Conservation (phyloP, 2,113 vertebrate genomes). For the Podarcis muralis region DNA sequence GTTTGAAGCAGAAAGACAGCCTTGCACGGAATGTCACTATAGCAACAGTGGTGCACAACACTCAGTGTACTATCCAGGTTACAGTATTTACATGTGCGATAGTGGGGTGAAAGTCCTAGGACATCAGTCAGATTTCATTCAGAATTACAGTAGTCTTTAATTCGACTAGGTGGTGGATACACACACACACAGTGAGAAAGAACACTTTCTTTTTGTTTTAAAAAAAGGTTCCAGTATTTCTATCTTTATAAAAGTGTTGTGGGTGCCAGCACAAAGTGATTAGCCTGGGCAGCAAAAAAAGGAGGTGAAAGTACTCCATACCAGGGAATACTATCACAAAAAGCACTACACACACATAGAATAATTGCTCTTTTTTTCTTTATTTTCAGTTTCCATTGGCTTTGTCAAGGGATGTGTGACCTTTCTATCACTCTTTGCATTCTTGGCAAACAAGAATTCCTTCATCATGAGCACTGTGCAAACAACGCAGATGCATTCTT, state of each 20-base stretch:
- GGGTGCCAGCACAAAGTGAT: neutral
- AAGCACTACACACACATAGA: too few species aligned
- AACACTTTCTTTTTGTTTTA: neutral
- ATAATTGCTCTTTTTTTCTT: too few species aligned
- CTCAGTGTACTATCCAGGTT: neutral
- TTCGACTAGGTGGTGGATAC: neutral
- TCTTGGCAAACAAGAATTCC: neutral
- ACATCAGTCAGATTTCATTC: neutral
- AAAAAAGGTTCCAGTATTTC: neutral
- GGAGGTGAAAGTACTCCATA: too few species aligned
- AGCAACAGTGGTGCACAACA: neutral
- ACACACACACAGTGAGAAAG: too few species aligned
- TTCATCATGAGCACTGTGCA: neutral
- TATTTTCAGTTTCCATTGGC: neutral
- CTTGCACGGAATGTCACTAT: neutral
- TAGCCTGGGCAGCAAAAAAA: too few species aligned
- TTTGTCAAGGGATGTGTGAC: neutral
- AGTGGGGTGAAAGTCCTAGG: neutral
- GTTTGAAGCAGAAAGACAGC: neutral
- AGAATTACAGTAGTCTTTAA: neutral
- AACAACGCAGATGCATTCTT: neutral
- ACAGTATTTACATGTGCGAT: neutral
- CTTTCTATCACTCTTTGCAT: neutral
- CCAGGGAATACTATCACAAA: too few species aligned
- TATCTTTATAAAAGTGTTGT: too few species aligned